Percentiles rank a stretch among this genome's conserved stretches.
phyloP scores from a whole-genome alignment of 2,113 vertebrate species.

The Hippopotamus amphibius region DNA sequence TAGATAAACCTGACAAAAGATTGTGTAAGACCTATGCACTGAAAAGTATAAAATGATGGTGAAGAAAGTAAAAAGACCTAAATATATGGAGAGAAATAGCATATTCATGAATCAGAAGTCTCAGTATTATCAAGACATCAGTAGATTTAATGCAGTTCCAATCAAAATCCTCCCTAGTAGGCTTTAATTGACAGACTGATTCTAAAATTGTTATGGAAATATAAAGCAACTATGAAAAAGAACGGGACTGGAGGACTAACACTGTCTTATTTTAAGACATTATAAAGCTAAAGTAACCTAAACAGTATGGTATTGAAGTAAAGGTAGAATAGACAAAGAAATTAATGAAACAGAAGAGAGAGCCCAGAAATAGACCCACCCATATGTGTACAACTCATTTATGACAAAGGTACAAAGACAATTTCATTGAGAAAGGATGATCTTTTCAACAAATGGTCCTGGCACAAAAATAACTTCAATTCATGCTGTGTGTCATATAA shows the following conservation, averaged over 20 bases:
- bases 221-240: neutral
- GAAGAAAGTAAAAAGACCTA: slow-evolving; percentile 25
- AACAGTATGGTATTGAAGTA: neutral
- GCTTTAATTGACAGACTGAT: neutral
- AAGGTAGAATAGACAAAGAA: neutral
- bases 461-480: neutral
- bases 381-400: neutral
- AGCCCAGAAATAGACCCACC: neutral
- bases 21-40: neutral
- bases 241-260: neutral
- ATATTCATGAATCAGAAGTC: neutral
- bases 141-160: neutral
- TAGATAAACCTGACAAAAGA: neutral
- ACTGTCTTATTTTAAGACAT: neutral
- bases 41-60: neutral
- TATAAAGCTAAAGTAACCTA: neutral
- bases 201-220: neutral
- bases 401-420: neutral
- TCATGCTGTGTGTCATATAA: neutral
- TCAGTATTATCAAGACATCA: neutral
- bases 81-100: neutral
- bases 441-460: neutral
- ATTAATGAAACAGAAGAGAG: neutral
- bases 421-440: neutral
- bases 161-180: neutral